Evolutionary conservation across 2,888 invertebrate genomes (phyloP).

Genomic region (Mimas tiliae): DNA sequence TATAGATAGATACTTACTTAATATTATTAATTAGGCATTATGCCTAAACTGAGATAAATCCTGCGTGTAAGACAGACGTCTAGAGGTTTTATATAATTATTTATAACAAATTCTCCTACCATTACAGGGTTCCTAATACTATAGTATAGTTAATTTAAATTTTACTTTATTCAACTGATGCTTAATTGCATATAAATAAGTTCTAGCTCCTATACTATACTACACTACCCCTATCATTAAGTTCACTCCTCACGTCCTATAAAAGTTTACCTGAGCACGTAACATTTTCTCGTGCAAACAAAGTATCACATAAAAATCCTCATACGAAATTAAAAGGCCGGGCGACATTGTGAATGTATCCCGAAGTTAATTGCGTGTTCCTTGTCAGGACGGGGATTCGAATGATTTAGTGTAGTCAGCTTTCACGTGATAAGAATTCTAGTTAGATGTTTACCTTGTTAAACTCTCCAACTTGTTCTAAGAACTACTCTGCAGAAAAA

Average conservation of each 20-base stretch:
- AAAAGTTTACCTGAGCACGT: background rate
- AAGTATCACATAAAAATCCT: background rate
- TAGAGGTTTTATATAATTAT: too few species aligned
- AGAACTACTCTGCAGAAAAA: constrained; percentile 19
- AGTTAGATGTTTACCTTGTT: constrained; percentile 25
- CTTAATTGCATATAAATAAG: too few species aligned
- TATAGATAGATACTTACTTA: too few species aligned
- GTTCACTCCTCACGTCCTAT: background rate
- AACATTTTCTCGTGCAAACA: background rate
- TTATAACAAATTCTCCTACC: too few species aligned
- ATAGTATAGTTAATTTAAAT: too few species aligned
- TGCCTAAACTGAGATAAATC: too few species aligned
- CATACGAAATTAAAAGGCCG: constrained; percentile 21
- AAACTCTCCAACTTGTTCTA: constrained; percentile 24
- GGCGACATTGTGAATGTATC: constrained; percentile 32
- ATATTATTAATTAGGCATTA: too few species aligned
- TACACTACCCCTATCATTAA: too few species aligned
- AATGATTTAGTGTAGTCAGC: constrained; percentile 50
- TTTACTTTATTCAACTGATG: too few species aligned
- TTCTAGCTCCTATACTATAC: too few species aligned
- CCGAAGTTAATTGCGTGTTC: constrained; percentile 65
- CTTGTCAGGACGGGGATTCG: constrained; percentile 53
- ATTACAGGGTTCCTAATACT: too few species aligned
- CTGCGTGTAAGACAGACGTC: too few species aligned
- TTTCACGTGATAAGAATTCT: constrained; percentile 25